Evolutionary conservation across 1,140 invertebrate species (phyloP).

Genomic region (Drosophila insularis): DNA sequence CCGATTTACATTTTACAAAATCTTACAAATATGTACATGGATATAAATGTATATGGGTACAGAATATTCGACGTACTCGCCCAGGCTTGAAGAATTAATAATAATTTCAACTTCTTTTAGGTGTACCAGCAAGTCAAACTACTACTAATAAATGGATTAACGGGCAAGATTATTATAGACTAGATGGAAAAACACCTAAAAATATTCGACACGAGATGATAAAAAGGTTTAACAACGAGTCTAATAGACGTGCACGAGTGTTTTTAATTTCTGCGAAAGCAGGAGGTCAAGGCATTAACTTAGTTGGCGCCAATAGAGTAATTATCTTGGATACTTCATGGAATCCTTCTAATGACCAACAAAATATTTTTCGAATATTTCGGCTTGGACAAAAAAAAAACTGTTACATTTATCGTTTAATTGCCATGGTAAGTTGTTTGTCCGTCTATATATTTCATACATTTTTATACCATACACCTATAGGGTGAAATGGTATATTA

Average conservation of each 20-base stretch:
- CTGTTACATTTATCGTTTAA: constrained; percentile 97
- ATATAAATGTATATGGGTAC: constrained; percentile 95
- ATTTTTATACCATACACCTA: too few relatives aligned
- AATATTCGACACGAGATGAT: constrained; percentile 91
- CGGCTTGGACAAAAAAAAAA: constrained; percentile 96
- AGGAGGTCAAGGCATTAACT: constrained; percentile 93
- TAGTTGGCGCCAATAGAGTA: constrained; percentile 94
- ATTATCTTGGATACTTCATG: constrained; percentile 96
- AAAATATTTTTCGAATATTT: constrained; percentile 98
- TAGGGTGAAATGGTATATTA: too few relatives aligned
- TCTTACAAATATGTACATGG: too few relatives aligned
- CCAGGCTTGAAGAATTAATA: too few relatives aligned
- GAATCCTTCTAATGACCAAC: constrained; percentile 95
- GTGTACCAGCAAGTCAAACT: constrained; percentile 43
- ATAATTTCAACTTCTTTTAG: constrained; percentile 14
- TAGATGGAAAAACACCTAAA: constrained; percentile 94
- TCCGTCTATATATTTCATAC: neutral
- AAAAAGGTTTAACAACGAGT: constrained; percentile 91
- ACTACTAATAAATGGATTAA: constrained; percentile 86
- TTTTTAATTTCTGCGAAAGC: constrained; percentile 95
- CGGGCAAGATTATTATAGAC: constrained; percentile 94
- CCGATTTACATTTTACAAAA: too few relatives aligned
- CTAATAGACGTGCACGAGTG: constrained; percentile 89
- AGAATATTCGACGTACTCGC: too few relatives aligned
- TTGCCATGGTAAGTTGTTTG: constrained; percentile 87